phyloP scores from a whole-genome alignment of 2,888 invertebrate genomes.

The Amphipoea oculea region DNA sequence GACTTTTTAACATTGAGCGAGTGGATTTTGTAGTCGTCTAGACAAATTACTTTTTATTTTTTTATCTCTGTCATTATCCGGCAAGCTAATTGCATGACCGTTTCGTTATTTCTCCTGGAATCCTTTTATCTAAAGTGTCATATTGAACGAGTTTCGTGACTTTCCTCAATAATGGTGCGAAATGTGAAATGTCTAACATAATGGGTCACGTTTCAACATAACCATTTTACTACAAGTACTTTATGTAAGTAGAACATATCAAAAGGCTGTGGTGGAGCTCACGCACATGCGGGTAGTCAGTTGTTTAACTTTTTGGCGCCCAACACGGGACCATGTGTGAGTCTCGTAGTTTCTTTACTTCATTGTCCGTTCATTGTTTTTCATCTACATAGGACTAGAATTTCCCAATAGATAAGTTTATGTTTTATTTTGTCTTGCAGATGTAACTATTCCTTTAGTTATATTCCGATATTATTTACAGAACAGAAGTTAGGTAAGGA shows the following conservation, averaged over 20 bases:
- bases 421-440: slow-evolving; percentile 12
- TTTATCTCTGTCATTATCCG: neutral
- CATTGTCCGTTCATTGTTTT: slow-evolving; percentile 36
- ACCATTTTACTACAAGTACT: slow-evolving; percentile 32
- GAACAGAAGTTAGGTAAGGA: neutral
- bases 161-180: slow-evolving; percentile 21
- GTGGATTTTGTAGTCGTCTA: slow-evolving; percentile 18
- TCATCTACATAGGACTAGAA: neutral
- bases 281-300: slow-evolving; percentile 7
- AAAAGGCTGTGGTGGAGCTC: slow-evolving; percentile 17
- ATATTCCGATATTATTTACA: neutral
- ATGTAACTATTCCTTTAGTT: neutral
- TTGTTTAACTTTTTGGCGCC: slow-evolving; percentile 63
- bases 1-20: slow-evolving; percentile 3
- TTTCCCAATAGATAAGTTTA: neutral
- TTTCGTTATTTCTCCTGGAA: slow-evolving; percentile 6
- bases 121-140: slow-evolving; percentile 17
- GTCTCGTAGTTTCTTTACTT: slow-evolving; percentile 51
- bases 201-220: slow-evolving; percentile 23
- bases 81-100: slow-evolving; percentile 7
- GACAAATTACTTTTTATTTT: slow-evolving; percentile 14
- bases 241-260: slow-evolving; percentile 27
- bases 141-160: slow-evolving; percentile 25
- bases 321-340: slow-evolving; percentile 59
- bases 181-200: slow-evolving; percentile 39